These are phyloP conservation scores for Eristalis pertinax DNA, from an alignment of 2,888 invertebrate species.

Conservation along the genomic window DNA sequence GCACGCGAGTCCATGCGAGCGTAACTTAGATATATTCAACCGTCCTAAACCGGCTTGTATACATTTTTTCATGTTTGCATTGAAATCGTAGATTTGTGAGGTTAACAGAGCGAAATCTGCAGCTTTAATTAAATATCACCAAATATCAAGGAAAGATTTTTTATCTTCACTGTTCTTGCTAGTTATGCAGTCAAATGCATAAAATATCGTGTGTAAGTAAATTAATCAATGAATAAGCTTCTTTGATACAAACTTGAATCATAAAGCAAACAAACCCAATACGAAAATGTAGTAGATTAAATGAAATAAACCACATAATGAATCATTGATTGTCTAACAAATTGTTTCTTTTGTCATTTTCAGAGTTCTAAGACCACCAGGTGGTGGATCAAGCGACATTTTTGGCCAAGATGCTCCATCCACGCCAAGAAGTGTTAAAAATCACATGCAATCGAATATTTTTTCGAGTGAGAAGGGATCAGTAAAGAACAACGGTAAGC, in stretches of 20 bases:
- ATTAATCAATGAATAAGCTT: too few species aligned
- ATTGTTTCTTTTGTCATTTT: conserved; percentile 74
- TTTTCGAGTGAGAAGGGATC: conserved; percentile 80
- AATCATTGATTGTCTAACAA: background rate
- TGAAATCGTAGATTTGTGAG: background rate
- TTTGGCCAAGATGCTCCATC: conserved; percentile 81
- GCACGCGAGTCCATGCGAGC: conserved; percentile 51
- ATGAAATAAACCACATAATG: background rate
- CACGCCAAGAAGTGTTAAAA: conserved; percentile 80
- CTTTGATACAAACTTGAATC: too few species aligned
- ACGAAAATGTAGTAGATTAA: background rate
- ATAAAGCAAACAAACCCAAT: background rate
- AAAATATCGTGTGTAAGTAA: too few species aligned
- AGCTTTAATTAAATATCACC: background rate
- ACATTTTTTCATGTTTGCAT: conserved; percentile 6
- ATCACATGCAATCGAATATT: conserved; percentile 81
- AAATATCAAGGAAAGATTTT: background rate
- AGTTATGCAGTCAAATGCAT: too few species aligned
- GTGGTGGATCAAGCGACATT: conserved; percentile 85
- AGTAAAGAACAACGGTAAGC: conserved; percentile 80
- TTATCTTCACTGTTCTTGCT: background rate
- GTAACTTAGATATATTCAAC: conserved; percentile 48
- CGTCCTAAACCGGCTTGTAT: conserved; percentile 34
- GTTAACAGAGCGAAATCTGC: background rate
- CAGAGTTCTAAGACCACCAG: conserved; percentile 86